Evolutionary conservation across 2,113 vertebrate genomes (phyloP).

Genomic region (Piaya cayana): DNA sequence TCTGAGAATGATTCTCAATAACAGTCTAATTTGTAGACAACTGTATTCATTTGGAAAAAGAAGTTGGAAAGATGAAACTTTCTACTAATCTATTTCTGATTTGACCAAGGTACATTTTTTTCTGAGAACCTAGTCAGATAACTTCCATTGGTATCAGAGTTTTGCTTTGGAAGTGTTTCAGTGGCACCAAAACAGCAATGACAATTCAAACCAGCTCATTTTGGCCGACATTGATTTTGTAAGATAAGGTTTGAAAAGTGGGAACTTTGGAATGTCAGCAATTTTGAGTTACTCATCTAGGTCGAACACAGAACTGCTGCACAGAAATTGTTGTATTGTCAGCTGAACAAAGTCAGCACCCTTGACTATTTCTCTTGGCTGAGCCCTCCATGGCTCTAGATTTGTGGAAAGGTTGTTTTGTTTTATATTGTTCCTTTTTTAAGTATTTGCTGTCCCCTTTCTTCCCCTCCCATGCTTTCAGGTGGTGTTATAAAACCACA

Average conservation of each 20-base stretch:
- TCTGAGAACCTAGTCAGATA: neutral
- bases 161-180: neutral
- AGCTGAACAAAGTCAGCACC: neutral
- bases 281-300: neutral
- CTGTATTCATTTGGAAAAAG: neutral
- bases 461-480: neutral
- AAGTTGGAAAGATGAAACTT: neutral
- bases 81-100: neutral
- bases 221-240: neutral
- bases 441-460: rapidly evolving
- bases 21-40: neutral
- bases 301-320: neutral
- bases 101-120: neutral
- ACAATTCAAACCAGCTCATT: neutral
- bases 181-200: neutral
- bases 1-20: too few species aligned
- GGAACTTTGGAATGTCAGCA: neutral
- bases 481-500: neutral
- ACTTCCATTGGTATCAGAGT: neutral
- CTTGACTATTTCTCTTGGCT: neutral
- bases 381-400: neutral
- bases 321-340: neutral
- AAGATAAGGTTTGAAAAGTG: neutral
- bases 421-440: neutral
- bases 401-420: neutral